Conservation (phyloP, 92 coral and sea anemone genomes). For the Palythoa grandiflora region DNA sequence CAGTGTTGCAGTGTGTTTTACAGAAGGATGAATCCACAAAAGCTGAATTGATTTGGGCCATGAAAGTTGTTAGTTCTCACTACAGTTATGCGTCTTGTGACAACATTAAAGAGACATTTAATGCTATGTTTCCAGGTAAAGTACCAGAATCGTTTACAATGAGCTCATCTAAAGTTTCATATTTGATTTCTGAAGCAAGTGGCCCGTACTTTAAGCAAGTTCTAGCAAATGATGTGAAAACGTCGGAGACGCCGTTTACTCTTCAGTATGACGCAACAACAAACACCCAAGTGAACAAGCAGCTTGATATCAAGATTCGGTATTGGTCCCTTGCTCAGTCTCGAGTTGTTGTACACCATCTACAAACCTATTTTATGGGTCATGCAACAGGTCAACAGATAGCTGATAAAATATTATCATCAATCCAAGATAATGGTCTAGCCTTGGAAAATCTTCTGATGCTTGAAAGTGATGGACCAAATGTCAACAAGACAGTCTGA, state of each 20-base stretch:
- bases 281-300: slow-evolving; percentile 63
- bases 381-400: slow-evolving; percentile 66
- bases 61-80: slow-evolving; percentile 57
- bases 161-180: slow-evolving; percentile 70
- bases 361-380: slow-evolving; percentile 65
- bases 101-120: slow-evolving; percentile 39
- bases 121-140: slow-evolving; percentile 66
- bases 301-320: slow-evolving; percentile 61
- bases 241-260: slow-evolving; percentile 51
- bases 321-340: slow-evolving; percentile 67
- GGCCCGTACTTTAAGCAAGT: slow-evolving; percentile 64
- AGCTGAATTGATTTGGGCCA: slow-evolving; percentile 50
- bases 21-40: slow-evolving; percentile 55
- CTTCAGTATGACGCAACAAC: slow-evolving; percentile 63
- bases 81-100: slow-evolving; percentile 59
- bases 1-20: slow-evolving; percentile 53
- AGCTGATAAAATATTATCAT: slow-evolving; percentile 44
- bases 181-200: slow-evolving; percentile 66
- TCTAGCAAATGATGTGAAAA: slow-evolving; percentile 54
- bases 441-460: slow-evolving; percentile 51
- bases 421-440: slow-evolving; percentile 64
- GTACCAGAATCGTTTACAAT: slow-evolving; percentile 54
- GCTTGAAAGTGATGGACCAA: slow-evolving; percentile 65
- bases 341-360: slow-evolving; percentile 64
- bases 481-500: slow-evolving; percentile 62